phyloP scores from a whole-genome alignment of 2,113 vertebrate genomes.

The Castor canadensis region DNA sequence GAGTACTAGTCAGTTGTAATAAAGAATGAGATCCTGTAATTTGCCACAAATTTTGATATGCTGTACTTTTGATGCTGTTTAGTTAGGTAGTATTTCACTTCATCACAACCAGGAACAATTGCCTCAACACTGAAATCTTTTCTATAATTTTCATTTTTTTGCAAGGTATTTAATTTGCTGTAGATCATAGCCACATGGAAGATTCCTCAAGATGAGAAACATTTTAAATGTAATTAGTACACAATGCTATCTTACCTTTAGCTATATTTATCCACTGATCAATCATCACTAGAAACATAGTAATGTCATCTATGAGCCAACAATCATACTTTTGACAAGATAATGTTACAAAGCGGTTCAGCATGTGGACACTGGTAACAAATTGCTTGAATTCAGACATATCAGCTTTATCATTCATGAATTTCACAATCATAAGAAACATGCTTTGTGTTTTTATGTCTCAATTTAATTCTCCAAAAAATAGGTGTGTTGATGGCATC shows the following conservation, averaged over 20 bases:
- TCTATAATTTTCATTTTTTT: neutral
- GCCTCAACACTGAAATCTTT: neutral
- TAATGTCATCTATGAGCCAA: neutral
- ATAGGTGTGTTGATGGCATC: too few relatives aligned
- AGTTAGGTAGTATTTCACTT: neutral
- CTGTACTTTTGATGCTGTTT: neutral
- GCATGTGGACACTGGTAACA: too few relatives aligned
- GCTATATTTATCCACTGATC: neutral
- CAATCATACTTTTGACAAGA: neutral
- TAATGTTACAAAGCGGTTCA: too few relatives aligned
- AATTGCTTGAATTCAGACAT: too few relatives aligned
- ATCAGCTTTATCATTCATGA: too few relatives aligned
- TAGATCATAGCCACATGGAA: neutral
- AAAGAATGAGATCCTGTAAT: neutral
- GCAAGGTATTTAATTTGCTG: neutral
- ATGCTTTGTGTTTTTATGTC: too few relatives aligned
- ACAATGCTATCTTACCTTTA: neutral
- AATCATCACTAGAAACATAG: neutral
- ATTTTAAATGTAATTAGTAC: neutral
- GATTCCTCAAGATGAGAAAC: neutral
- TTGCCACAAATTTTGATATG: neutral
- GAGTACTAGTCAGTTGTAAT: neutral
- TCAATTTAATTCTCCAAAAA: too few relatives aligned
- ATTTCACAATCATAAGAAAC: too few relatives aligned
- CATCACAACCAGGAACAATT: neutral